Evolutionary conservation across 1,140 invertebrate species (phyloP).

Genomic region (Bombus pascuorum): DNA sequence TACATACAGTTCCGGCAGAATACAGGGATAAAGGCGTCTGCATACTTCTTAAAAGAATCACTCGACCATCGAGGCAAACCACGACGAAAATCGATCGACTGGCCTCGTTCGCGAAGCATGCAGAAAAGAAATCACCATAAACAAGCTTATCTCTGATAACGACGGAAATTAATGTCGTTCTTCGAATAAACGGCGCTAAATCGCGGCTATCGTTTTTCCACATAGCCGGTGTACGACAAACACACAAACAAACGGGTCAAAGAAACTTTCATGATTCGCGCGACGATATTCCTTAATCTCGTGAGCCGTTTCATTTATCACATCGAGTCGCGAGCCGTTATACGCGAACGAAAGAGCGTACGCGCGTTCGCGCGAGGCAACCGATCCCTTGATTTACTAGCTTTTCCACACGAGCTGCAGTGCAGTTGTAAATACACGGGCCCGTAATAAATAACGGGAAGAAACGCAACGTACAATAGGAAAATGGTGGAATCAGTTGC

Average conservation of each 20-base stretch:
- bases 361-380: not conserved
- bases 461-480: slow-evolving; percentile 32
- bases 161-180: slow-evolving; percentile 32
- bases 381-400: slow-evolving; percentile 42
- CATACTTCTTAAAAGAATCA: not conserved
- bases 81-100: not conserved
- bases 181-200: slow-evolving; percentile 26
- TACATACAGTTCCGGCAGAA: not conserved
- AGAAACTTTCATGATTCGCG: slow-evolving; percentile 9
- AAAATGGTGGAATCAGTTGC: slow-evolving; percentile 41
- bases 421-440: slow-evolving; percentile 20
- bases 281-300: slow-evolving; percentile 39
- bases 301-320: slow-evolving; percentile 27
- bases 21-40: too few species aligned
- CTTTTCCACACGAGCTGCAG: not conserved
- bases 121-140: slow-evolving; percentile 21
- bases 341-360: not conserved
- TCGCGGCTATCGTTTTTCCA: slow-evolving; percentile 13
- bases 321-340: not conserved
- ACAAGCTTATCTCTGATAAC: slow-evolving; percentile 41
- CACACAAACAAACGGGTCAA: not conserved
- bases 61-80: not conserved
- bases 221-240: not conserved
- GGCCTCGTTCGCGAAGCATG: not conserved
- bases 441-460: slow-evolving; percentile 45